Conservation (phyloP, 2,113 vertebrate genomes). For the Neofelis nebulosa region DNA sequence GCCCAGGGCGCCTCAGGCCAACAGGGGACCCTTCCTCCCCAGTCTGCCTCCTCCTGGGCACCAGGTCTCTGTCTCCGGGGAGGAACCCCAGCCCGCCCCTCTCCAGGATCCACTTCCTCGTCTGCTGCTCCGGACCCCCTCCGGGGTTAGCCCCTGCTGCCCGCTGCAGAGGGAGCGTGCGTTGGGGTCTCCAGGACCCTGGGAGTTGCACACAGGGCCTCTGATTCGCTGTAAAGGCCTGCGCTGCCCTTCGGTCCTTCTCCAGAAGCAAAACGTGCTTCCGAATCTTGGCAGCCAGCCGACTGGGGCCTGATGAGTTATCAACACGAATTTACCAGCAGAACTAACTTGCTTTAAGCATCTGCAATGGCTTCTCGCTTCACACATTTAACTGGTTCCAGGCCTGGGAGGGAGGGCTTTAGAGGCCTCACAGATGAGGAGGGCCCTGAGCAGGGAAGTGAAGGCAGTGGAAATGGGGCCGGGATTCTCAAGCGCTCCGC, state of each 20-base stretch:
- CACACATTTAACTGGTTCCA: accelerated
- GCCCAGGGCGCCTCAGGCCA: not conserved
- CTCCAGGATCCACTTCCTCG: not conserved
- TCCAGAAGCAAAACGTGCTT: not conserved
- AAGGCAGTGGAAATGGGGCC: not conserved
- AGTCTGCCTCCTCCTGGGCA: not conserved
- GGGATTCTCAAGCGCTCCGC: too few relatives aligned
- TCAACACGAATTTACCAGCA: accelerated
- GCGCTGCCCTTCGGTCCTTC: not conserved
- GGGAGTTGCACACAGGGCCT: accelerated
- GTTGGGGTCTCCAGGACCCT: accelerated
- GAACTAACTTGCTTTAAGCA: accelerated
- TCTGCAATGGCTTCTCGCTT: accelerated
- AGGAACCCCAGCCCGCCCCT: not conserved
- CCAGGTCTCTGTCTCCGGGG: not conserved
- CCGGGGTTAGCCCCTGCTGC: not conserved
- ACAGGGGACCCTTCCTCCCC: not conserved
- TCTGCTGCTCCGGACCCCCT: accelerated
- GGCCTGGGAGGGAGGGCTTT: accelerated
- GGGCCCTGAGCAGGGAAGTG: not conserved
- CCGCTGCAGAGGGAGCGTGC: accelerated
- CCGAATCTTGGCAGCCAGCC: not conserved
- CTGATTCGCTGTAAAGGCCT: not conserved
- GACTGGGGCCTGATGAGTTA: accelerated
- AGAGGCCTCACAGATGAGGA: not conserved